Percentiles rank a stretch among this genome's conserved stretches.
Conservation (phyloP, 2,888 invertebrate genomes). For the Parnassius smintheus region DNA sequence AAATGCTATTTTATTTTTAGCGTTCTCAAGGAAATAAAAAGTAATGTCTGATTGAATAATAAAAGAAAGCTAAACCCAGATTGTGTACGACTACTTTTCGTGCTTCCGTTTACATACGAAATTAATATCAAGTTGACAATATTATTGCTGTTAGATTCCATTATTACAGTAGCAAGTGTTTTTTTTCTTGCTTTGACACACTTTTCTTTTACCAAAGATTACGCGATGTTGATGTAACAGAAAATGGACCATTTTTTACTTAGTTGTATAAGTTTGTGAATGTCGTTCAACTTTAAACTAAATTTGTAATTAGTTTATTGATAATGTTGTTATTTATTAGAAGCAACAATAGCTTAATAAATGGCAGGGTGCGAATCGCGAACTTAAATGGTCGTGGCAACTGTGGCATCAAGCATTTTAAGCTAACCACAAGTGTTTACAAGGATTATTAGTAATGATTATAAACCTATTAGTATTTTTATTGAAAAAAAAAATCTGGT, state of each 20-base stretch:
- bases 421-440: too few relatives aligned
- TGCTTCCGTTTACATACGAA: constrained; percentile 9
- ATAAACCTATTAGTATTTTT: too few relatives aligned
- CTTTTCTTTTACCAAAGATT: constrained; percentile 60
- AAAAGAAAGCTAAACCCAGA: constrained; percentile 19
- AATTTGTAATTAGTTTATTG: constrained; percentile 30
- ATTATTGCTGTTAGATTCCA: constrained; percentile 13
- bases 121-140: constrained; percentile 20
- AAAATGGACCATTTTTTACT: constrained; percentile 43
- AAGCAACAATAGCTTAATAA: too few relatives aligned
- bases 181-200: constrained; percentile 63
- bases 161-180: constrained; percentile 29
- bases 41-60: constrained; percentile 27
- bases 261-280: constrained; percentile 35
- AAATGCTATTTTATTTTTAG: constrained; percentile 1
- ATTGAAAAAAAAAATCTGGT: too few relatives aligned
- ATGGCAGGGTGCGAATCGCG: too few relatives aligned
- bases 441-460: too few relatives aligned
- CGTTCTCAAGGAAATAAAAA: constrained; percentile 18
- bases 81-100: constrained; percentile 7
- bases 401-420: too few relatives aligned
- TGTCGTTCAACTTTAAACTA: constrained; percentile 25
- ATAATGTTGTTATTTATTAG: constrained; percentile 4
- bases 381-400: too few relatives aligned
- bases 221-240: constrained; percentile 59